These are phyloP conservation scores for Cantharis rustica DNA, from an alignment of 2,888 invertebrate genomes.

Conservation along the genomic window DNA sequence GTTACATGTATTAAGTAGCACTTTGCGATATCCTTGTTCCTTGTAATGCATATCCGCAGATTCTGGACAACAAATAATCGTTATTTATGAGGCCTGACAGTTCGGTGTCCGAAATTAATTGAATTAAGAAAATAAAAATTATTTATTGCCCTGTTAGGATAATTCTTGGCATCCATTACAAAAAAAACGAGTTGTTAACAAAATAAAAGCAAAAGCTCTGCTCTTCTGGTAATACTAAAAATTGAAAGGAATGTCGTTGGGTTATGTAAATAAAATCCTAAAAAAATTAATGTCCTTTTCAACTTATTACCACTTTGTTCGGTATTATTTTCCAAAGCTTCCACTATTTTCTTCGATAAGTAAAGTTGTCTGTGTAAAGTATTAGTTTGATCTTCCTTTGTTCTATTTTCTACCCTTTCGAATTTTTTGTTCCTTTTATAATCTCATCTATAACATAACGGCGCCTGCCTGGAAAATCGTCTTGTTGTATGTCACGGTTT, in stretches of 20 bases:
- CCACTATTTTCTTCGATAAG: constrained; percentile 2
- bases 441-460: constrained; percentile 4
- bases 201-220: neutral
- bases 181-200: neutral
- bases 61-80: neutral
- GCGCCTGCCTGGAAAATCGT: neutral
- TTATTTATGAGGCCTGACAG: neutral
- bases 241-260: neutral
- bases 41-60: neutral
- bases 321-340: neutral
- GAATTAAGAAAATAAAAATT: neutral
- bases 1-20: neutral
- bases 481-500: neutral
- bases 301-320: neutral
- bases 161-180: neutral
- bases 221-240: neutral
- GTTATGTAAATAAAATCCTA: neutral
- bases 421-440: neutral
- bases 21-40: neutral
- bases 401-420: neutral
- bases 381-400: neutral
- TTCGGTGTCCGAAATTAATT: neutral
- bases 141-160: neutral
- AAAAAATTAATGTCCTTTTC: neutral
- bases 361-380: neutral